A percentile compares a stretch with the other conserved stretches of the same genome.
Conservation (phyloP, 2,797 vertebrate genomes). For the Eupleurogrammus muticus region DNA sequence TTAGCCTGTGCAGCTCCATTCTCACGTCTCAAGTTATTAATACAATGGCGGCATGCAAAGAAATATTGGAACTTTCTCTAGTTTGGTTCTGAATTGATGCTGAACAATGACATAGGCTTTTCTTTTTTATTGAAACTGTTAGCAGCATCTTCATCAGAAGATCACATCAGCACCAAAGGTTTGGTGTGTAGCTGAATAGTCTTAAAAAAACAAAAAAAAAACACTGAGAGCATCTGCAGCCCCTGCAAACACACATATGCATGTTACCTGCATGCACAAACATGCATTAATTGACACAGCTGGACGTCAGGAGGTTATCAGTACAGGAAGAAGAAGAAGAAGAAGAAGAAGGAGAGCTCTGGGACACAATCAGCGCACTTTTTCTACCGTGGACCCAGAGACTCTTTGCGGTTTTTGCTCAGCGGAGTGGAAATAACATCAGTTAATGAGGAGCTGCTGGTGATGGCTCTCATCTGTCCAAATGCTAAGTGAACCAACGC, state of each 20-base stretch:
- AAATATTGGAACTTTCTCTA: too few relatives aligned
- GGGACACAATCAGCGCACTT: constrained; percentile 48
- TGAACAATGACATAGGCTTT: not conserved
- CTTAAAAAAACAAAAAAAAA: constrained; percentile 13
- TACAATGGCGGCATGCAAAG: too few relatives aligned
- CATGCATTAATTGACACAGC: constrained; percentile 28
- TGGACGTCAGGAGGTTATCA: constrained; percentile 30
- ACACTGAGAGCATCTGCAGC: constrained; percentile 33
- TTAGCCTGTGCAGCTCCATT: too few relatives aligned
- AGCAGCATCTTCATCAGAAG: too few relatives aligned
- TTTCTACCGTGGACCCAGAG: constrained; percentile 33
- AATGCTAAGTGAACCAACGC: constrained; percentile 66
- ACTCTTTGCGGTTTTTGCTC: constrained; percentile 62
- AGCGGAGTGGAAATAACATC: constrained; percentile 72
- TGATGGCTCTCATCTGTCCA: constrained; percentile 75
- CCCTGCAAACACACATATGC: constrained; percentile 21
- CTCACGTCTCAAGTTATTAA: too few relatives aligned
- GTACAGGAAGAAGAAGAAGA: too few relatives aligned
- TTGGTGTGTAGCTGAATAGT: constrained; percentile 28
- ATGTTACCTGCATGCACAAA: constrained; percentile 10
- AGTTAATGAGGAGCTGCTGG: constrained; percentile 75
- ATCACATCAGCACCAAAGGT: not conserved
- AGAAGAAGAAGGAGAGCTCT: constrained; percentile 32
- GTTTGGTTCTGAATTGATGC: not conserved
- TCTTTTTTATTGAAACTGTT: not conserved